phyloP scores from a whole-genome alignment of 1,140 invertebrate genomes.

The Drosophila ananassae region DNA sequence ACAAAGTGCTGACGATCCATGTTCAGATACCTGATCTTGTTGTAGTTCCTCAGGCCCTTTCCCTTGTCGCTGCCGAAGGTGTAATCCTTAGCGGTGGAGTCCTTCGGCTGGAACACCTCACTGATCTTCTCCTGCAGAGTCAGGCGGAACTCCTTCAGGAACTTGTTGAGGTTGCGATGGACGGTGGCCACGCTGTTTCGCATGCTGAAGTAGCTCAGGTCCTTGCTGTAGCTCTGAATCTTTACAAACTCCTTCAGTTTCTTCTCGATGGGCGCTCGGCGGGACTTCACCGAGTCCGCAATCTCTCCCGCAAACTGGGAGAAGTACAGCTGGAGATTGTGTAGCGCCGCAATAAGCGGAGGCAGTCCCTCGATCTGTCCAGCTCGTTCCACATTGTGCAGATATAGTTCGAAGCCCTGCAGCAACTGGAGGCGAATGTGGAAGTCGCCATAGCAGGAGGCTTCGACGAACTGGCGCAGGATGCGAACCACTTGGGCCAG shows the following conservation, averaged over 20 bases:
- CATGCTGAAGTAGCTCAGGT: conserved; percentile 97
- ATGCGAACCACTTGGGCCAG: conserved; percentile 84
- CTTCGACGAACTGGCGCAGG: conserved; percentile 93
- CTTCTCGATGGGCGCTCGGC: conserved; percentile 93
- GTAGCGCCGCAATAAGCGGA: conserved; percentile 87
- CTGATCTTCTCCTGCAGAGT: conserved; percentile 83
- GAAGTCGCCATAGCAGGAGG: conserved; percentile 93
- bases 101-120: conserved; percentile 76
- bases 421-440: conserved; percentile 91
- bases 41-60: conserved; percentile 45
- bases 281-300: conserved; percentile 86
- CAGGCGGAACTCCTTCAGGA: conserved; percentile 91
- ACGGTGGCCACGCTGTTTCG: conserved; percentile 94
- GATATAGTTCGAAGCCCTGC: conserved; percentile 75
- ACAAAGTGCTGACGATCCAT: conserved; percentile 66
- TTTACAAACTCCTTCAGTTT: conserved; percentile 97
- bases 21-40: conserved; percentile 54
- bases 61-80: conserved; percentile 68
- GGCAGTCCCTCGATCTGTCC: conserved; percentile 75
- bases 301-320: conserved; percentile 90
- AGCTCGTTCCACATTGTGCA: conserved; percentile 57
- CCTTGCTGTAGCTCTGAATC: conserved; percentile 96
- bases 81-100: conserved; percentile 74
- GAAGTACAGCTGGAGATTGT: conserved; percentile 95
- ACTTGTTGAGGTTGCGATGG: conserved; percentile 94